A percentile compares a stretch with the other conserved stretches of the same genome.
These are phyloP conservation scores for Campopleginae sp. DNA, from an alignment of 2,888 invertebrate species.

Conservation along the genomic window DNA sequence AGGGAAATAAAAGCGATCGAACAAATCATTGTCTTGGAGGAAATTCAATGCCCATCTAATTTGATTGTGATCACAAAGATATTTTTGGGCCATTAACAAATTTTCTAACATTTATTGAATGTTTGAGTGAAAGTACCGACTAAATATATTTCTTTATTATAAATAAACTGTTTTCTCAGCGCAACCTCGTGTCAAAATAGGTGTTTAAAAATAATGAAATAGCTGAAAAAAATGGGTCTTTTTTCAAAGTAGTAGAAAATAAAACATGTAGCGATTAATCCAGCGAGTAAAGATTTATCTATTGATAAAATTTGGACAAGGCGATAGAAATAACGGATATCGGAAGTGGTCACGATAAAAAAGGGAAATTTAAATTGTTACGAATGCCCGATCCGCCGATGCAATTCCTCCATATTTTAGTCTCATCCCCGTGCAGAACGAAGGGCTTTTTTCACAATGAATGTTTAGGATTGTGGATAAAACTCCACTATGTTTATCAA, in stretches of 20 bases:
- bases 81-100: no score
- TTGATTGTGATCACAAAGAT: no score
- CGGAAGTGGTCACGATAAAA: conserved; percentile 4
- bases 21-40: no score
- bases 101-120: no score
- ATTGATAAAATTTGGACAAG: background rate
- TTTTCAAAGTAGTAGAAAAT: background rate
- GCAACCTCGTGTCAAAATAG: background rate
- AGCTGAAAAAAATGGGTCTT: background rate
- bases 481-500: background rate
- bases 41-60: no score
- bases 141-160: no score
- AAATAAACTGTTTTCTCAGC: no score
- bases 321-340: conserved; percentile 1
- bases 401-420: conserved; percentile 20
- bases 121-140: no score
- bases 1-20: no score
- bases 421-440: background rate
- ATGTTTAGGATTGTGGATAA: background rate
- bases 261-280: background rate
- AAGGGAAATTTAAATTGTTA: background rate
- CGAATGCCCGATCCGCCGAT: conserved; percentile 5
- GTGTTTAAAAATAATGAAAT: background rate
- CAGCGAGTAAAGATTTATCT: no score
- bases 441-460: conserved; percentile 4